Conservation (phyloP, 2,888 invertebrate species). For the Acleris emargana region DNA sequence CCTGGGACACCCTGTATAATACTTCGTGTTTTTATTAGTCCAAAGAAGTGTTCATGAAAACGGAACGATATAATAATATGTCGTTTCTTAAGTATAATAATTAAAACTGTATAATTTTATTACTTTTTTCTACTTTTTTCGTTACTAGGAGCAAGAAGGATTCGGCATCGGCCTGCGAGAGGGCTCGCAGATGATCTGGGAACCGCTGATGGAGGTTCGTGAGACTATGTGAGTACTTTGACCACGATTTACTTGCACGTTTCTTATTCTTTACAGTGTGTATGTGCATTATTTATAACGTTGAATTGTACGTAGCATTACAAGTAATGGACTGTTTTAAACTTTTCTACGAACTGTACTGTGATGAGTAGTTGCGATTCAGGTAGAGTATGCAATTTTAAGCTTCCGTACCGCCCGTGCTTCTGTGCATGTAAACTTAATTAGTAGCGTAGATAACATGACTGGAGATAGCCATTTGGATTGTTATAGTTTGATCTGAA, state of each 20-base stretch:
- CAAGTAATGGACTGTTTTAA: too few relatives aligned
- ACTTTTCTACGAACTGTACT: too few relatives aligned
- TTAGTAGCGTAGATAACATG: conserved; percentile 10
- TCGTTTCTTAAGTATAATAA: too few relatives aligned
- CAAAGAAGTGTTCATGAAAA: too few relatives aligned
- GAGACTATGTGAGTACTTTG: conserved; percentile 60
- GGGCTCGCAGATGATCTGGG: conserved; percentile 87
- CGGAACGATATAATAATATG: too few relatives aligned
- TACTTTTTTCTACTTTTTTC: background rate
- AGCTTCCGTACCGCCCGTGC: conserved; percentile 49
- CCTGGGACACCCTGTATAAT: too few relatives aligned
- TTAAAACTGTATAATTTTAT: background rate
- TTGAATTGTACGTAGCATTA: background rate
- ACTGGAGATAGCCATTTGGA: conserved; percentile 31
- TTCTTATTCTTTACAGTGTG: conserved; percentile 13
- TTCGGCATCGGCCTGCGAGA: conserved; percentile 87
- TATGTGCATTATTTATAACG: conserved; percentile 14
- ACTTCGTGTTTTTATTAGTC: too few relatives aligned
- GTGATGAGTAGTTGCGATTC: background rate
- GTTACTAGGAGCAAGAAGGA: conserved; percentile 86
- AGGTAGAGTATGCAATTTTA: conserved; percentile 24
- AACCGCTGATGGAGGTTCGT: conserved; percentile 71
- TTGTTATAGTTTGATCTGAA: conserved; percentile 10
- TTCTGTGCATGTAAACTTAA: conserved; percentile 46
- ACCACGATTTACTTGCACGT: conserved; percentile 28